A percentile compares a stretch with the other conserved stretches of the same genome.
Evolutionary conservation across 2,888 invertebrate species (phyloP).

Genomic region (Oasisia sp.): DNA sequence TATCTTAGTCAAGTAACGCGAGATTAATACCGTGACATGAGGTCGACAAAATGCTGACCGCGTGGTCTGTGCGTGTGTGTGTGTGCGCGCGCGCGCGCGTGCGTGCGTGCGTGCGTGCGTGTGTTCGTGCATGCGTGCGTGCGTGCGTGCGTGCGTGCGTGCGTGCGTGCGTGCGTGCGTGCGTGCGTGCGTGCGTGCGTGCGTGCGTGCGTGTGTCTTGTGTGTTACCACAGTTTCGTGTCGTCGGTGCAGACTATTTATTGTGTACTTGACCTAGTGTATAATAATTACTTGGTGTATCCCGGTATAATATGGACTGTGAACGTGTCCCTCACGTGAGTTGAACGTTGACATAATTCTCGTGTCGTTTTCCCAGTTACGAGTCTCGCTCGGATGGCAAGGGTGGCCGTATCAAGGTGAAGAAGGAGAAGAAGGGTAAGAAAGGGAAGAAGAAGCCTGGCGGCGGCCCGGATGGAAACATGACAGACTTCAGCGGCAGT

Average conservation of each 20-base stretch:
- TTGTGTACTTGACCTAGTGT: too few species aligned
- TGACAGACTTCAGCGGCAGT: conserved; percentile 38
- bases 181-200: background rate
- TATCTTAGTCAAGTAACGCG: background rate
- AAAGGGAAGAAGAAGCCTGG: conserved; percentile 44
- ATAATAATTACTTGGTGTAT: too few species aligned
- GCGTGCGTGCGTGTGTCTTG: background rate
- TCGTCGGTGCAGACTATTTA: conserved; percentile 47
- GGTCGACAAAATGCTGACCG: background rate
- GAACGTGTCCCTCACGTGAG: background rate
- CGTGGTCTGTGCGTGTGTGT: background rate
- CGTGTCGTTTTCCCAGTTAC: conserved; percentile 22
- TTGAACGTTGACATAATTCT: background rate
- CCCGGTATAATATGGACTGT: background rate
- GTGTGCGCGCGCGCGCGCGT: background rate
- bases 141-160: background rate
- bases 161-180: background rate
- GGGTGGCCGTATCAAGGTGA: conserved; percentile 59
- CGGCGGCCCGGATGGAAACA: conserved; percentile 41
- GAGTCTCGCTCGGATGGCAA: conserved; percentile 52
- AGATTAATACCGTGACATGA: background rate
- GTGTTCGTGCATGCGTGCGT: too few species aligned
- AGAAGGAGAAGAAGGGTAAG: conserved; percentile 50
- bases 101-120: background rate
- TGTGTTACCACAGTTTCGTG: conserved; percentile 53